phyloP scores from a whole-genome alignment of 2,113 vertebrate genomes.

The Pterocles gutturalis region DNA sequence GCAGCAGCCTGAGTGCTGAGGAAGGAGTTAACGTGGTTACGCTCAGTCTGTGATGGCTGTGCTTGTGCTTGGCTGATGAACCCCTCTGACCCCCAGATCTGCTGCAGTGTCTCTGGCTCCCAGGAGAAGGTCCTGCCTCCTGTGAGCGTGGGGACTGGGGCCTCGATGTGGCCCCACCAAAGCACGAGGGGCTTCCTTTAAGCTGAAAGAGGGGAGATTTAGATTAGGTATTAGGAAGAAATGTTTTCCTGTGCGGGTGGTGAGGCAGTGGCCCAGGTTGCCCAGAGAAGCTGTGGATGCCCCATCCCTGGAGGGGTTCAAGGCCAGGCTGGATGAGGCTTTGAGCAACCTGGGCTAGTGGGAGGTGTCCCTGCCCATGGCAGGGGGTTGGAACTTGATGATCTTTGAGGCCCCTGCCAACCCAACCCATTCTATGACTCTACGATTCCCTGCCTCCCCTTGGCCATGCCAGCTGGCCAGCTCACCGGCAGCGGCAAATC shows the following conservation, averaged over 20 bases:
- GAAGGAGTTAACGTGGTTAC: background rate
- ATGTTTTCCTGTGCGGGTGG: no score
- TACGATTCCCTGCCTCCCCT: background rate
- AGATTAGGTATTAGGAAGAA: no score
- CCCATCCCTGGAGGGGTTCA: no score
- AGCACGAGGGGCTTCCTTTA: background rate
- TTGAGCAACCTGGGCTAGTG: no score
- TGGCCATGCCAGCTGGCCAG: rapidly evolving
- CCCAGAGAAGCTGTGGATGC: no score
- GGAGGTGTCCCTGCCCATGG: no score
- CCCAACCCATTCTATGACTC: no score
- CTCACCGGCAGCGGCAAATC: rapidly evolving
- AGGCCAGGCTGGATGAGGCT: no score
- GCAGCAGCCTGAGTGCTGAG: background rate
- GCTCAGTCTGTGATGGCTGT: background rate
- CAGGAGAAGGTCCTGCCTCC: background rate
- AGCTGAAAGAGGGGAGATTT: no score
- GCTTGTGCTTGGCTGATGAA: background rate
- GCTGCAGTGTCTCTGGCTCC: background rate
- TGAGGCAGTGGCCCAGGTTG: no score
- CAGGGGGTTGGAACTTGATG: no score
- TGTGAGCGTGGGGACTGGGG: rapidly evolving
- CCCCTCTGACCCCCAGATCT: background rate
- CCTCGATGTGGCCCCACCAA: rapidly evolving
- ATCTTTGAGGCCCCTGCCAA: no score